A percentile compares a stretch with the other conserved stretches of the same genome.
phyloP scores from a whole-genome alignment of 1,140 invertebrate species.

The Scaptomyza graminum region DNA sequence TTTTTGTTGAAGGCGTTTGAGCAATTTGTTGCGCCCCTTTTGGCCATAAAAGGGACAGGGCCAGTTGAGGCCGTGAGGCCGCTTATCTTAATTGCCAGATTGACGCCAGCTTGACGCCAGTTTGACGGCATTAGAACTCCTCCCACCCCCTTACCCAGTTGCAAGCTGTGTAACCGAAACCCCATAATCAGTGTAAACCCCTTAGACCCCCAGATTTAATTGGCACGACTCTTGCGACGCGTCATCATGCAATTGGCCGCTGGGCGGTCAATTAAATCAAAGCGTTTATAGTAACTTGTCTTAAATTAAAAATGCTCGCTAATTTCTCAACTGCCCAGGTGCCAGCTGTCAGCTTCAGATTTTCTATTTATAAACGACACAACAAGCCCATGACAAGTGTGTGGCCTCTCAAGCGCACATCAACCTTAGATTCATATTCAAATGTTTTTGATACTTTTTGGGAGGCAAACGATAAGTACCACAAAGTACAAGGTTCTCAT shows the following conservation, averaged over 20 bases:
- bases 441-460: constrained; percentile 20
- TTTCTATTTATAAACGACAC: constrained; percentile 60
- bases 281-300: constrained; percentile 69
- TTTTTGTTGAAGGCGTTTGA: constrained; percentile 2
- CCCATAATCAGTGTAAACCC: constrained; percentile 64
- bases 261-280: constrained; percentile 66
- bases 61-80: constrained; percentile 18
- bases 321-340: constrained; percentile 29
- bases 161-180: constrained; percentile 40
- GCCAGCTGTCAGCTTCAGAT: neutral
- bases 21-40: constrained; percentile 64
- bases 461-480: constrained; percentile 34
- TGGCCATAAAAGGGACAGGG: constrained; percentile 31
- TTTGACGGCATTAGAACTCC: constrained; percentile 57
- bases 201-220: constrained; percentile 58
- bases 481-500: constrained; percentile 40
- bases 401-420: constrained; percentile 61
- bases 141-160: constrained; percentile 5
- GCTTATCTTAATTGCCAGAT: constrained; percentile 44
- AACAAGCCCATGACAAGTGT: constrained; percentile 43
- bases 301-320: constrained; percentile 50
- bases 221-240: constrained; percentile 73
- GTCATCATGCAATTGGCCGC: constrained; percentile 63
- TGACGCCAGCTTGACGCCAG: constrained; percentile 49
- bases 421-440: constrained; percentile 53